These are phyloP conservation scores for Ursus arctos DNA, from an alignment of 2,113 vertebrate genomes.

Conservation along the genomic window DNA sequence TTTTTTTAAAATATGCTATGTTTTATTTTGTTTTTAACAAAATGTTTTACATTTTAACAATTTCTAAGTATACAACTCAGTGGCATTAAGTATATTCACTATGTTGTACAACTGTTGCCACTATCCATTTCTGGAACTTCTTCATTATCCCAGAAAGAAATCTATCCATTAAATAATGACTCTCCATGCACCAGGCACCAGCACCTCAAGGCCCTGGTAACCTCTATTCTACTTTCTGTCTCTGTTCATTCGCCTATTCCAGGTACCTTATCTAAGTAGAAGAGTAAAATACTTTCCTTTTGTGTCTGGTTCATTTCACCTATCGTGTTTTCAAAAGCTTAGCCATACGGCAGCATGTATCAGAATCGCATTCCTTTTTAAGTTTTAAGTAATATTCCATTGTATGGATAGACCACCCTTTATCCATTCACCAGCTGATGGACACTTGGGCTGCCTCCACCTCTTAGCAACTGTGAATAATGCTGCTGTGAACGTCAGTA, in stretches of 20 bases:
- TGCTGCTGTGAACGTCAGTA: not conserved
- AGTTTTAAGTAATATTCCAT: not conserved
- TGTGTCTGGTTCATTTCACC: not conserved
- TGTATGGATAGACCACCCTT: not conserved
- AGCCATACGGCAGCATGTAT: not conserved
- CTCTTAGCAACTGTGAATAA: not conserved
- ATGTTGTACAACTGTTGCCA: not conserved
- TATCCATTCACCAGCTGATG: not conserved
- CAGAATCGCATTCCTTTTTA: conserved; percentile 12
- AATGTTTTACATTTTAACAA: not conserved
- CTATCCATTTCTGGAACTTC: not conserved
- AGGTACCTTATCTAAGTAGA: not conserved
- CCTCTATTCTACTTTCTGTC: not conserved
- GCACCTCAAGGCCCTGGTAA: not conserved
- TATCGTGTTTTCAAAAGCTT: not conserved
- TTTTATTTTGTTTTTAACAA: not conserved
- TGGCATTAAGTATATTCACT: not conserved
- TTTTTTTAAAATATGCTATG: not conserved
- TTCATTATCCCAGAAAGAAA: not conserved
- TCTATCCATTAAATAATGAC: not conserved
- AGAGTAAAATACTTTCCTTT: not conserved
- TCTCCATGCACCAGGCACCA: not conserved
- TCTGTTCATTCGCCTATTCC: not conserved
- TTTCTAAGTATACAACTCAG: not conserved
- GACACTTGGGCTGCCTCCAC: not conserved